Evolutionary conservation across 2,888 invertebrate genomes (phyloP), one percentile per base, ranked within the genome.

Genomic region (Hypomecis punctinalis): DNA sequence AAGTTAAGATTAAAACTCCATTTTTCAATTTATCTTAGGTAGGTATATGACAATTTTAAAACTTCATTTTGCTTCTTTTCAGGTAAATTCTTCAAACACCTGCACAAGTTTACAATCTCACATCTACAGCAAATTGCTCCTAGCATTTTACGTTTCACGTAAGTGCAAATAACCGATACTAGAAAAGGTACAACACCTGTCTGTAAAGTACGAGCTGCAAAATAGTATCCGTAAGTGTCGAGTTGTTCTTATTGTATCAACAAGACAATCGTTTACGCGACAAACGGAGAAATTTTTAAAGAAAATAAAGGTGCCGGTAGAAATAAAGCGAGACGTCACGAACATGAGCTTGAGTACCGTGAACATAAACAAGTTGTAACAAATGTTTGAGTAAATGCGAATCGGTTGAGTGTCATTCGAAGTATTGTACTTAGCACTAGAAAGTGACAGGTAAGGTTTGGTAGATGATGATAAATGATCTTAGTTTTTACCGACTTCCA

Each of bases 321-420:
- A 82, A 83, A 81, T 83, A 80, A 80, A 81, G 70, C 52, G 73
- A 74, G 71, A 81, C 76, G 86, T 84, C 86, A 81, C 71, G 62
- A 75, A 70, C 83, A 83, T 66, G 72, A 56, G 42, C 60, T 23
- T 36, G 43, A 43, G 54, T 54, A 63, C 55, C 49, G 33, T 37
- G 63, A 55, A 51, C 53, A 46, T 45, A 49, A 73, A 79, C 72
- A 72, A 77, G 61, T 79, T 76, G 53, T 68, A 80, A 73, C 7
- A 23, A 46, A 68, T 63, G 62, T 66, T 68, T 56, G 56, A 67
- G 63, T 35, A 62, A 64, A 54, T 6, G 39, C 8, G 8, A 47
- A 63, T 69, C 46, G 53, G 68, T 63, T 39, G 66, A 58, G 36
- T 9, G 23, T 33, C 47, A 33, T 39, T 43, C 13, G 11, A 49